Conservation (phyloP, 2,113 vertebrate species). For the Barnardius zonarius region DNA sequence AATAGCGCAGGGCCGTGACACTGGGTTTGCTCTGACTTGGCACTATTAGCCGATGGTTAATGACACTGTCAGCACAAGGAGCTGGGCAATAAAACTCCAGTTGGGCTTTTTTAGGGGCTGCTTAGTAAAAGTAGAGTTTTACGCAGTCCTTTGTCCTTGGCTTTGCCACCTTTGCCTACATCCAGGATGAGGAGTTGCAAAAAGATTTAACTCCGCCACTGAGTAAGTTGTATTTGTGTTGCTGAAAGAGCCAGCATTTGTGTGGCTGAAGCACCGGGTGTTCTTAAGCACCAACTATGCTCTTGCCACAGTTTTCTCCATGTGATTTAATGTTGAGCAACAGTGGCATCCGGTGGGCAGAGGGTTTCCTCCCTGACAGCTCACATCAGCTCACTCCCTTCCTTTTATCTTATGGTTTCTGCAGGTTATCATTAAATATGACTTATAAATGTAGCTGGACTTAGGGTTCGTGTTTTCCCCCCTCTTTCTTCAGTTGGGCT, state of each 20-base stretch:
- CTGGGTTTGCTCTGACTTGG: conserved; percentile 34
- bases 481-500: neutral
- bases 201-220: neutral
- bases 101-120: neutral
- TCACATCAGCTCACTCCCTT: neutral
- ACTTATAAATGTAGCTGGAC: neutral
- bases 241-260: neutral
- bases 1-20: neutral
- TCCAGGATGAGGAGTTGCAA: neutral
- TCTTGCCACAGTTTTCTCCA: conserved; percentile 46
- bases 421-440: neutral
- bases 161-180: neutral
- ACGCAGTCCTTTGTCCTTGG: neutral
- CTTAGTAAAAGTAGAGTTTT: conserved; percentile 20
- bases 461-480: neutral
- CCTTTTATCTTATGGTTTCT: neutral
- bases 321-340: conserved; percentile 64
- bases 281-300: conserved; percentile 39
- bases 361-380: neutral
- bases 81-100: neutral
- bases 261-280: neutral
- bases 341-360: conserved; percentile 77
- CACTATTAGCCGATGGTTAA: conserved; percentile 51
- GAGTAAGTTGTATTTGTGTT: neutral
- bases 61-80: conserved; percentile 39